These are phyloP conservation scores for Napeogenes inachia DNA, from an alignment of 2,888 invertebrate species.

Conservation along the genomic window DNA sequence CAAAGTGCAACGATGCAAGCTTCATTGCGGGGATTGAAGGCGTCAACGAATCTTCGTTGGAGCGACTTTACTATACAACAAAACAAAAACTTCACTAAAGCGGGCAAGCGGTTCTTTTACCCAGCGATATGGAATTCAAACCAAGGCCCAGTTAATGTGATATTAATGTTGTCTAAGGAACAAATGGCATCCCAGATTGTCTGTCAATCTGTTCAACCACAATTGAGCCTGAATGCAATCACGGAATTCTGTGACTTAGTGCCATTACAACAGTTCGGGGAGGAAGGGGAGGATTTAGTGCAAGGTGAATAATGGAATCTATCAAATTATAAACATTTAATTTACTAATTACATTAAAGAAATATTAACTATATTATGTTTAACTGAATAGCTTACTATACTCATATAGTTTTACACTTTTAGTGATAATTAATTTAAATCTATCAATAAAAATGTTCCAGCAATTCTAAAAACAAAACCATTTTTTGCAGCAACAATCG, in stretches of 20 bases:
- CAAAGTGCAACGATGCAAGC: slow-evolving; percentile 83
- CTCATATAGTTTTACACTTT: no score
- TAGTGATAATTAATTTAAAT: no score
- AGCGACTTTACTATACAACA: slow-evolving; percentile 83
- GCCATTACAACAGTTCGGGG: slow-evolving; percentile 81
- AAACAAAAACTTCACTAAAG: slow-evolving; percentile 72
- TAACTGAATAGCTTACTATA: neutral
- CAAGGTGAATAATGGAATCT: slow-evolving; percentile 73
- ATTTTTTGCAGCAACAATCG: slow-evolving; percentile 82
- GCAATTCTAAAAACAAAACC: neutral
- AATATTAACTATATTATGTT: neutral
- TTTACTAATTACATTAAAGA: no score
- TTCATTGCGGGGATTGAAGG: slow-evolving; percentile 83
- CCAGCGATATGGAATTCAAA: slow-evolving; percentile 84
- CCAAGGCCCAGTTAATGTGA: slow-evolving; percentile 81
- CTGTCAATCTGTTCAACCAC: slow-evolving; percentile 79
- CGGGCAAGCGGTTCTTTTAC: slow-evolving; percentile 85
- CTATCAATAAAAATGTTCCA: neutral
- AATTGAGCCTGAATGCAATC: slow-evolving; percentile 83
- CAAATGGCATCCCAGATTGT: slow-evolving; percentile 80
- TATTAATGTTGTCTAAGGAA: slow-evolving; percentile 80
- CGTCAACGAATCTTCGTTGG: slow-evolving; percentile 84
- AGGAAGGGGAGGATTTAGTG: slow-evolving; percentile 79
- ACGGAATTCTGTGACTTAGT: slow-evolving; percentile 89
- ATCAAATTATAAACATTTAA: no score